Base-by-base conservation (phyloP, 1,140 invertebrate species). In the Cydia amplana region DNA sequence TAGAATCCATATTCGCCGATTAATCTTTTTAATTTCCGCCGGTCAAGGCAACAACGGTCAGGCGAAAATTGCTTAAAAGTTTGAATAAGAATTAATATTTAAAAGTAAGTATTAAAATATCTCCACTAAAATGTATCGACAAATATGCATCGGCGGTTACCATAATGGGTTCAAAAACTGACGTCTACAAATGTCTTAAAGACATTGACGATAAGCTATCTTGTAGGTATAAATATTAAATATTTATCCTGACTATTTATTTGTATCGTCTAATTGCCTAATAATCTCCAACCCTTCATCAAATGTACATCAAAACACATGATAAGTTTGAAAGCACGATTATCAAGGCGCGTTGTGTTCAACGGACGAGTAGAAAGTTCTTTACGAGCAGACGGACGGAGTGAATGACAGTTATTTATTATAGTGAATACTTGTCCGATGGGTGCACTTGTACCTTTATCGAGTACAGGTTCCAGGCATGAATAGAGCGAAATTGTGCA, bases 321-420 rank as follows among this genome's bases (percentile, higher is more conserved):
- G 16, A 67, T 70, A 70, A 70, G 18, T 75, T 77, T 85, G 80
- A 82, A 85, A 82, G 79, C 80, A 78, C 67, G 55, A 80, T 81
- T 75, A 81, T 82, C 75, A 76, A 78, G 70, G 74, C 60, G 46
- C 74, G 74, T 70, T 75, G 55, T 55, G 55, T 73, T 74, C 60
- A 81, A 10, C 49, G 64, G 77, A 74, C 77, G 55, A 79, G 79
- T 85, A 87, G 85, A 87, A 85, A 87, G 85, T 85, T 84, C 79
- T 78, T 84, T 81, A 82, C 77, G 76, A 81, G 65, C 65, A 63
- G 70, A 78, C 80, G 74, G 81, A 82, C 78, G 73, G 81, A 80
- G 75, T 74, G 82, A 81, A 82, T 81, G 83, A 84, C 83, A 81
- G 85, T 86, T 81, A 86, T 83, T 83, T 85, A 86, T 85, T 85